Evolutionary conservation across 2,888 invertebrate species (phyloP).

Genomic region (Scaptomyza cyrtandrae): DNA sequence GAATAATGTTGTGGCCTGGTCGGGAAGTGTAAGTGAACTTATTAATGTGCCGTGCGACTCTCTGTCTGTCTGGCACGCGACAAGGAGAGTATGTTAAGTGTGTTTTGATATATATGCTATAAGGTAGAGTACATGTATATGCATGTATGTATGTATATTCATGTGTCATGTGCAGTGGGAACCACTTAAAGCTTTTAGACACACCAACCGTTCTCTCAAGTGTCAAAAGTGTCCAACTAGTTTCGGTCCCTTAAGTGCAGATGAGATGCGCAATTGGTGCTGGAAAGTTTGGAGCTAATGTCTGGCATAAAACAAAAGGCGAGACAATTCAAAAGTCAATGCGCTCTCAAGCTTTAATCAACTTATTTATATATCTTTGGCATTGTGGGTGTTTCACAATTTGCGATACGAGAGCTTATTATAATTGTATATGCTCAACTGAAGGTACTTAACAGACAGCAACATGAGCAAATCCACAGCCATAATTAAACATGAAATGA

Average conservation of each 20-base stretch:
- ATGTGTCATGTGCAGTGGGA: conserved; percentile 50
- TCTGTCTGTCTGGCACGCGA: conserved; percentile 55
- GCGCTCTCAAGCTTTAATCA: conserved; percentile 28
- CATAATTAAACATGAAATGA: not conserved
- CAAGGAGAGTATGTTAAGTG: conserved; percentile 31
- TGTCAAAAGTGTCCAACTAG: conserved; percentile 29
- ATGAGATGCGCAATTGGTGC: conserved; percentile 54
- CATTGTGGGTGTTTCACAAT: conserved; percentile 13
- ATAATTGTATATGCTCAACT: conserved; percentile 19
- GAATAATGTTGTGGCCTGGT: conserved; percentile 70
- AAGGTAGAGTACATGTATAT: not conserved
- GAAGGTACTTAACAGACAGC: conserved; percentile 23
- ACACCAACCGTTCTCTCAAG: conserved; percentile 33
- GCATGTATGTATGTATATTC: not conserved
- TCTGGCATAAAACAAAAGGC: conserved; percentile 53
- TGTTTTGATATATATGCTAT: conserved; percentile 29
- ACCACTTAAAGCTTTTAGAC: conserved; percentile 32
- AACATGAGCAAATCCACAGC: not conserved
- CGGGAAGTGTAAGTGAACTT: conserved; percentile 74
- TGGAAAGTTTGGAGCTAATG: conserved; percentile 51
- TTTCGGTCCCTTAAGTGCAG: conserved; percentile 37
- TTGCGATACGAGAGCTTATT: conserved; percentile 7
- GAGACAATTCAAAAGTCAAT: conserved; percentile 45
- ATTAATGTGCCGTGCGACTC: conserved; percentile 61
- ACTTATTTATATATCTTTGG: conserved; percentile 31